These are phyloP conservation scores for Epinotia ramella DNA, from an alignment of 2,888 invertebrate species.

Conservation along the genomic window DNA sequence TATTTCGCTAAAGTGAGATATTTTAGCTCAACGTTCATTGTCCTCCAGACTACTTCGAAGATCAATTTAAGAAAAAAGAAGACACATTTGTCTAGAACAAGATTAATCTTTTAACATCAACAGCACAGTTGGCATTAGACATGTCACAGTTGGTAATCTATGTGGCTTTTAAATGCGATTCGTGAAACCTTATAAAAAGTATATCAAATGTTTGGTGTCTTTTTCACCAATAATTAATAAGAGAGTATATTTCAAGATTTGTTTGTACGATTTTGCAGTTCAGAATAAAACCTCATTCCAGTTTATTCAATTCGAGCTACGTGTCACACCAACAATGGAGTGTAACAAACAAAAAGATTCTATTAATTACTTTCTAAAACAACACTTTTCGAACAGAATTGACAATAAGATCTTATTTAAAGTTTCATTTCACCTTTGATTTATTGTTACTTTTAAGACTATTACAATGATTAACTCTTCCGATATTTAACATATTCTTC, in stretches of 20 bases:
- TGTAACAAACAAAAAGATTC: neutral
- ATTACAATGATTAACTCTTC: constrained; percentile 31
- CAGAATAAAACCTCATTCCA: no score
- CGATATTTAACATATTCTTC: constrained; percentile 32
- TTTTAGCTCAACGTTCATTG: neutral
- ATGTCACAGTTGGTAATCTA: neutral
- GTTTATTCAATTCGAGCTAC: no score
- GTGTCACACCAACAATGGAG: no score
- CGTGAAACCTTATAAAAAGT: neutral
- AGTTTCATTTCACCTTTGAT: constrained; percentile 7
- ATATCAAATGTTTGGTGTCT: no score
- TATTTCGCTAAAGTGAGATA: neutral
- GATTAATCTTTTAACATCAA: neutral
- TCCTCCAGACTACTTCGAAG: constrained; percentile 9
- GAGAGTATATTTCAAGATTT: no score
- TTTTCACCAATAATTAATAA: no score
- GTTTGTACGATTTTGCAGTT: no score
- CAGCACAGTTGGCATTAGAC: neutral
- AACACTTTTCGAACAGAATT: neutral
- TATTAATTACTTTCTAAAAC: constrained; percentile 7
- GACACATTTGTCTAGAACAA: neutral
- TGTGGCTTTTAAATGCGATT: neutral
- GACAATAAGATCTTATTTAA: constrained; percentile 4
- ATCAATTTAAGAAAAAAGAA: constrained; percentile 5
- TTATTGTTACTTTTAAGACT: constrained; percentile 24